phyloP scores from a whole-genome alignment of 2,797 vertebrate genomes.

The Loris lydekkerianus region DNA sequence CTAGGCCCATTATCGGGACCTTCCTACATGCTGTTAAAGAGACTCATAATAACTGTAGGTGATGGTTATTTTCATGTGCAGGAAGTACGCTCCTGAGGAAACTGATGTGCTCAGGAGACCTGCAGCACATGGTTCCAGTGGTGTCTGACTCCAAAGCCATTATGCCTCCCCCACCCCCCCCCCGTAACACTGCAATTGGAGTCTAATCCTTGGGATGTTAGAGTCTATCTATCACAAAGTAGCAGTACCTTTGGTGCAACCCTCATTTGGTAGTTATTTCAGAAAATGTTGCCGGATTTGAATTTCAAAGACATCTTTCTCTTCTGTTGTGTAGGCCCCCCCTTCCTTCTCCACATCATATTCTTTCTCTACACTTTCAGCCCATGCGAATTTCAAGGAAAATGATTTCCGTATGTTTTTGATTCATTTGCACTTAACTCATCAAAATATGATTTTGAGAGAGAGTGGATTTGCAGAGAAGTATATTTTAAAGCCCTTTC shows the following conservation, averaged over 20 bases:
- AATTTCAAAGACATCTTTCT: not conserved
- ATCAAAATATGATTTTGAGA: slow-evolving; percentile 78
- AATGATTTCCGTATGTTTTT: slow-evolving; percentile 76
- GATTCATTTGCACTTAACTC: slow-evolving; percentile 81
- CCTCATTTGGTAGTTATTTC: not conserved
- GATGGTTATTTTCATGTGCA: not conserved
- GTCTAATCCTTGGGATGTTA: not conserved
- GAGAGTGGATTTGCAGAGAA: slow-evolving; percentile 77
- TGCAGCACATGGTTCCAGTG: not conserved
- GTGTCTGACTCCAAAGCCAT: not conserved
- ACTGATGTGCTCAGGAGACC: not conserved
- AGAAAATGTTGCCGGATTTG: not conserved
- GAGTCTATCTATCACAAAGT: not conserved
- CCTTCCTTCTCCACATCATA: not conserved
- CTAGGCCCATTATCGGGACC: not conserved
- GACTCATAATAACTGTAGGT: not conserved
- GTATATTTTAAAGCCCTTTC: slow-evolving; percentile 69
- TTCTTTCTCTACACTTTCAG: slow-evolving; percentile 27
- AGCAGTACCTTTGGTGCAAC: not conserved
- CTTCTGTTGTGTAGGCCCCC: not conserved
- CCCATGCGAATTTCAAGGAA: slow-evolving; percentile 66
- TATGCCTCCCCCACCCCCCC: not conserved
- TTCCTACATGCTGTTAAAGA: not conserved
- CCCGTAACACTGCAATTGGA: not conserved
- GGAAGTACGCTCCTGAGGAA: not conserved